phyloP scores from a whole-genome alignment of 37 sponge, comb jelly and placozoan species.

The Hexactinellida sp. region DNA sequence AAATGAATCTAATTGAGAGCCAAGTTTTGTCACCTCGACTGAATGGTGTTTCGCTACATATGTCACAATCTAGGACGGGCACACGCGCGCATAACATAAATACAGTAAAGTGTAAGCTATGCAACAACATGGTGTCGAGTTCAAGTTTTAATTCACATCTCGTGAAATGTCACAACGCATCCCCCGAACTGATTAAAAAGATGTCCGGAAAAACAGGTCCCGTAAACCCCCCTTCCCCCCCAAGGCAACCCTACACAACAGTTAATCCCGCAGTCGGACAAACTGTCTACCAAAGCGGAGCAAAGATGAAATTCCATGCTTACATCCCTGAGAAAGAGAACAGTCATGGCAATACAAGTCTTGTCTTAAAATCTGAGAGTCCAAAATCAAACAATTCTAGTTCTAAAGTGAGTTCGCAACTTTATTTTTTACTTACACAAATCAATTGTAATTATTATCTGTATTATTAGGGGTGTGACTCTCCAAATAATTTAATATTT shows the following conservation, averaged over 20 bases:
- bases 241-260: neutral
- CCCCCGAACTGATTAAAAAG: neutral
- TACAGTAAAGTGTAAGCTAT: neutral
- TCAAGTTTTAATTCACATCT: conserved; percentile 6
- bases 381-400: conserved; percentile 12
- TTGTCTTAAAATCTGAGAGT: neutral
- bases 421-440: neutral
- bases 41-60: neutral
- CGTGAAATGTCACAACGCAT: neutral
- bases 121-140: neutral
- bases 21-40: neutral
- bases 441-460: neutral
- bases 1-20: neutral
- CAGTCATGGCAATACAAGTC: neutral
- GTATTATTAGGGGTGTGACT: no score
- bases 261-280: neutral
- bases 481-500: no score
- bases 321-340: neutral
- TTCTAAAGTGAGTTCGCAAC: neutral
- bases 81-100: neutral
- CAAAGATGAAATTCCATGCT: neutral
- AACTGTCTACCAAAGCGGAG: neutral
- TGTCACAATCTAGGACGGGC: neutral
- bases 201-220: neutral
- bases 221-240: neutral